Percentiles rank a stretch among this genome's conserved stretches.
Conservation (phyloP, 2,797 vertebrate species). For the Bovichtus diacanthus region DNA sequence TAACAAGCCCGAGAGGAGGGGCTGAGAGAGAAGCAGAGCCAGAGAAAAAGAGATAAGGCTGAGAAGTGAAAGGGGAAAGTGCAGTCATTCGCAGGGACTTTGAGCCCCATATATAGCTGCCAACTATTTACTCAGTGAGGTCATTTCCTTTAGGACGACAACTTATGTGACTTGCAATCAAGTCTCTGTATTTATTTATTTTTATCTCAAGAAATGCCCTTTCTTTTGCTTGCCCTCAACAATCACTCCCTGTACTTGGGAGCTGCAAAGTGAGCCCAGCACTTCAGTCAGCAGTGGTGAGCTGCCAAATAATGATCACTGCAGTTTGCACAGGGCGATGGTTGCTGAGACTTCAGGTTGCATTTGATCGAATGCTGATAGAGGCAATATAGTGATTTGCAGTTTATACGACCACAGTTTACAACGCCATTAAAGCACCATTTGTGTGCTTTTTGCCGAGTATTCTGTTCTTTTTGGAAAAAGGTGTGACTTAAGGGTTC, state of each 20-base stretch:
- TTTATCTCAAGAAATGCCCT: slow-evolving; percentile 50
- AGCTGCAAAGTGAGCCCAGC: slow-evolving; percentile 44
- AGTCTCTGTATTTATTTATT: slow-evolving; percentile 48
- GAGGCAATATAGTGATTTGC: slow-evolving; percentile 27
- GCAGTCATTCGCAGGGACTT: slow-evolving; percentile 72
- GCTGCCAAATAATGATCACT: slow-evolving; percentile 68
- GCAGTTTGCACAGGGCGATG: slow-evolving; percentile 31
- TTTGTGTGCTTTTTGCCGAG: slow-evolving; percentile 1
- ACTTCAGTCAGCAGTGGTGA: slow-evolving; percentile 53
- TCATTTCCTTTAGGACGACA: slow-evolving; percentile 76
- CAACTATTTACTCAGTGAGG: slow-evolving; percentile 81
- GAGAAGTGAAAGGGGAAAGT: slow-evolving; percentile 72
- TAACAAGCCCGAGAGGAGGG: slow-evolving; percentile 51
- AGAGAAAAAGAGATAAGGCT: slow-evolving; percentile 65
- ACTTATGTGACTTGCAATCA: slow-evolving; percentile 63
- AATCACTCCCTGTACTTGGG: slow-evolving; percentile 24
- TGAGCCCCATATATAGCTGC: slow-evolving; percentile 74
- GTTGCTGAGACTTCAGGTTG: slow-evolving; percentile 50
- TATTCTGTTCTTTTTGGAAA: not conserved
- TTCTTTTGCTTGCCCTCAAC: slow-evolving; percentile 50
- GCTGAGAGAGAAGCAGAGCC: slow-evolving; percentile 35
- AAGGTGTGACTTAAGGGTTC: not conserved
- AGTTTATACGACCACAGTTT: slow-evolving; percentile 10
- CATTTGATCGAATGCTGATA: slow-evolving; percentile 45
- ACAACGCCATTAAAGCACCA: not conserved